These are phyloP conservation scores for Condylura cristata DNA, from an alignment of 2,113 vertebrate species.

Conservation along the genomic window DNA sequence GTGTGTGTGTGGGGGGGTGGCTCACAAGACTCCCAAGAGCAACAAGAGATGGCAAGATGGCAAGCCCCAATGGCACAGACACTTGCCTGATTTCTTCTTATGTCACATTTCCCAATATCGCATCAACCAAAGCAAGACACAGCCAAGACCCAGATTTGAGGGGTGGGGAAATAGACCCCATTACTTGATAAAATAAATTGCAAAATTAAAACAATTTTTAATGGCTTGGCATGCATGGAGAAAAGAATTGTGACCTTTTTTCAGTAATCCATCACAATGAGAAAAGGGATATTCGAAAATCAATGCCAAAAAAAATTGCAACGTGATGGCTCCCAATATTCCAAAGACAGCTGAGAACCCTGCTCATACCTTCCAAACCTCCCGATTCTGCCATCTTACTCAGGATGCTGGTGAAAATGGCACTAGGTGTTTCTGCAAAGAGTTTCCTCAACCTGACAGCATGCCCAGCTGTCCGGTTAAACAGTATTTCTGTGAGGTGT, in stretches of 20 bases:
- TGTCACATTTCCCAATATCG: background rate
- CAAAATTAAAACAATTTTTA: background rate
- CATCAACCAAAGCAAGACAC: background rate
- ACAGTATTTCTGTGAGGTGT: background rate
- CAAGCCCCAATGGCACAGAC: background rate
- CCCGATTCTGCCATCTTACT: background rate
- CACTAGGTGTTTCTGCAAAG: background rate
- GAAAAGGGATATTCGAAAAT: background rate
- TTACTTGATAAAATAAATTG: background rate
- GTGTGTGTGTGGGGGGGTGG: too few species aligned
- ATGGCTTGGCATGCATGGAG: background rate
- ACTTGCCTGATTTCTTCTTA: background rate
- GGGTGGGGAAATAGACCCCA: background rate
- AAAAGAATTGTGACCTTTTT: background rate
- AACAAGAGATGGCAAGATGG: background rate
- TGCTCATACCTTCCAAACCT: background rate
- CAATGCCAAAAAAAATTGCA: background rate
- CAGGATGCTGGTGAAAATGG: background rate
- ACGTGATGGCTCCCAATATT: background rate
- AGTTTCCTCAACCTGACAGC: background rate
- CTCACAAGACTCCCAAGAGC: background rate
- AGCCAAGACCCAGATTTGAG: background rate
- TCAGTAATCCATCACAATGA: background rate
- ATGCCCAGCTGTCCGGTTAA: background rate
- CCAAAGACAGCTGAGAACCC: background rate